These are phyloP conservation scores for Coilia nasus DNA, from an alignment of 2,797 vertebrate species.

Conservation along the genomic window DNA sequence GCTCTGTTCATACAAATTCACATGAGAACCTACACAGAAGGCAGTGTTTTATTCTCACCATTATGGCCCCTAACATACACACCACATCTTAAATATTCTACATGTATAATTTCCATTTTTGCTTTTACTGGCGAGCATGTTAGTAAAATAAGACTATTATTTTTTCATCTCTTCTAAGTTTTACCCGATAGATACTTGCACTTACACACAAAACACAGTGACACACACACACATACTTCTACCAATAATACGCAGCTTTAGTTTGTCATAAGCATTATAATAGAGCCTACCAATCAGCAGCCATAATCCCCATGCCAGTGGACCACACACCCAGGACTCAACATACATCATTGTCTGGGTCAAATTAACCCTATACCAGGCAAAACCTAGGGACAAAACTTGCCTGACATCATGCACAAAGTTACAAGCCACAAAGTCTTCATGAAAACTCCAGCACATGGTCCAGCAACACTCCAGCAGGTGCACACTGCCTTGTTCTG, in stretches of 20 bases:
- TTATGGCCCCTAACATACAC: neutral
- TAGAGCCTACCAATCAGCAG: conserved; percentile 41
- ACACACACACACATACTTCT: conserved; percentile 2
- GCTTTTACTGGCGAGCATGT: neutral
- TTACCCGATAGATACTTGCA: neutral
- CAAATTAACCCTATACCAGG: conserved; percentile 33
- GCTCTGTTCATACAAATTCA: neutral
- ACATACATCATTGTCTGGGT: conserved; percentile 46
- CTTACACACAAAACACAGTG: no score
- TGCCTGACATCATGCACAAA: neutral
- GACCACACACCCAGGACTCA: conserved; percentile 45
- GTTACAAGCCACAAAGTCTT: neutral
- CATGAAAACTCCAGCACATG: neutral
- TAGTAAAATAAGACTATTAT: neutral
- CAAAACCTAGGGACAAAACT: conserved; percentile 36
- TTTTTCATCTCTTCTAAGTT: neutral
- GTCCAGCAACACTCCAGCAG: conserved; percentile 10
- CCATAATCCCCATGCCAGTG: conserved; percentile 41
- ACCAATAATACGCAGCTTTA: conserved; percentile 40
- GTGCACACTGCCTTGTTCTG: neutral
- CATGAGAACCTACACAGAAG: neutral
- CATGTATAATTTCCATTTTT: neutral
- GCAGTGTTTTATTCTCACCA: no score
- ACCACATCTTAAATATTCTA: neutral
- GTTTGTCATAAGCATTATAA: conserved; percentile 48